Conservation (phyloP, 2,888 invertebrate species). For the Acheta domesticus region DNA sequence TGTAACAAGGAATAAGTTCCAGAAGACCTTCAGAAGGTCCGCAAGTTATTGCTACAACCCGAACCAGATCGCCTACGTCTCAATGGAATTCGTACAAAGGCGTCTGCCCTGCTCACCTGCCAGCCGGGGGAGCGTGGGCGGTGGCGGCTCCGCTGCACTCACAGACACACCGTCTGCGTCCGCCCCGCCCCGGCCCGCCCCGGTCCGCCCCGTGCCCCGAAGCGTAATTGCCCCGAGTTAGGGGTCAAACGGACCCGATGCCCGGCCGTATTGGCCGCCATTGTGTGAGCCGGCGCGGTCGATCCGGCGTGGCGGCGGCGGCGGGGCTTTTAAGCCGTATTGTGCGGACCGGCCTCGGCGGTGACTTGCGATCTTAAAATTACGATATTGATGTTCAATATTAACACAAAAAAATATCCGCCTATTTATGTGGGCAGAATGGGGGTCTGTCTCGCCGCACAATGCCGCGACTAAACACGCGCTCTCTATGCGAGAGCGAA, state of each 20-base stretch:
- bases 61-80: no score
- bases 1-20: no score
- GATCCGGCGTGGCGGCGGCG: background rate
- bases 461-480: conserved; percentile 1
- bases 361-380: conserved; percentile 18
- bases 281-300: background rate
- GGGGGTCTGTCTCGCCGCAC: background rate
- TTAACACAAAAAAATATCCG: conserved; percentile 18
- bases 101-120: no score
- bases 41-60: no score
- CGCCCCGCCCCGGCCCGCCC: no score
- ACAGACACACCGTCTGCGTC: no score
- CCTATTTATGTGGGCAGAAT: conserved; percentile 9
- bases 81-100: no score
- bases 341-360: background rate
- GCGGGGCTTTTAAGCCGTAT: background rate
- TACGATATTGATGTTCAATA: conserved; percentile 18
- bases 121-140: no score
- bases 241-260: conserved; percentile 5
- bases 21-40: no score
- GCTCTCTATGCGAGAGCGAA: background rate
- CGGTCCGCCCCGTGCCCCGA: no score
- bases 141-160: no score
- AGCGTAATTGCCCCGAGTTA: conserved; percentile 6
- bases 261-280: background rate